Conservation (phyloP, 1,140 invertebrate species). For the Solenopsis invicta region DNA sequence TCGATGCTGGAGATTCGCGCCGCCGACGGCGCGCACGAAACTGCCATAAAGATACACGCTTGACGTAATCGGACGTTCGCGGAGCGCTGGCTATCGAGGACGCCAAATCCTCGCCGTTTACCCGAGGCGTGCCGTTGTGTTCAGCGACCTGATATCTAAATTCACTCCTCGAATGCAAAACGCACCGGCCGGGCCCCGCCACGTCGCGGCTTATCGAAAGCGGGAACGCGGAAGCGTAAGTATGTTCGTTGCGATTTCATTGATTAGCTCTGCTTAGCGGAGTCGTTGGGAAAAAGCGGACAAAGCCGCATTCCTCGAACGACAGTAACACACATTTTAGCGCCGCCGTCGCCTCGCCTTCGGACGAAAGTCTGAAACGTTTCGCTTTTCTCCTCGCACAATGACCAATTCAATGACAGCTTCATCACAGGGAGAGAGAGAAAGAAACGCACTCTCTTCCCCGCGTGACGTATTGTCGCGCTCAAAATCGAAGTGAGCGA, state of each 20-base stretch:
- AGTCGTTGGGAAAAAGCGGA: conserved; percentile 35
- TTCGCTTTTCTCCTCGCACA: conserved; percentile 27
- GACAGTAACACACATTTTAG: conserved; percentile 20
- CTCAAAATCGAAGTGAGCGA: neutral
- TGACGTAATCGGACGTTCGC: neutral
- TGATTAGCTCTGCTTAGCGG: neutral
- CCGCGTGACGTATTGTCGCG: neutral
- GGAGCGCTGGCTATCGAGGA: conserved; percentile 13
- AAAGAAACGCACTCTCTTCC: neutral
- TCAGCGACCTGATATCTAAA: neutral
- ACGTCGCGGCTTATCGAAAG: neutral
- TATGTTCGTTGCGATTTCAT: conserved; percentile 46
- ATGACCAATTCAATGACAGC: neutral
- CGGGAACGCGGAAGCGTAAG: conserved; percentile 55
- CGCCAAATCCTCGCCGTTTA: neutral
- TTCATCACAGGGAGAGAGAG: neutral
- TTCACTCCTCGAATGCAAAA: neutral
- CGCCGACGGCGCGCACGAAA: neutral
- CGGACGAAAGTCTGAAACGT: conserved; percentile 20
- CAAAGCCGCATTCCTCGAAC: conserved; percentile 42
- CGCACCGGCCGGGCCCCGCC: neutral
- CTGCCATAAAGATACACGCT: neutral
- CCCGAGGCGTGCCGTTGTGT: no score
- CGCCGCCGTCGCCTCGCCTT: neutral
- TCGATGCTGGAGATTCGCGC: neutral